phyloP scores from a whole-genome alignment of 2,888 invertebrate species.

The Cerastoderma edule region DNA sequence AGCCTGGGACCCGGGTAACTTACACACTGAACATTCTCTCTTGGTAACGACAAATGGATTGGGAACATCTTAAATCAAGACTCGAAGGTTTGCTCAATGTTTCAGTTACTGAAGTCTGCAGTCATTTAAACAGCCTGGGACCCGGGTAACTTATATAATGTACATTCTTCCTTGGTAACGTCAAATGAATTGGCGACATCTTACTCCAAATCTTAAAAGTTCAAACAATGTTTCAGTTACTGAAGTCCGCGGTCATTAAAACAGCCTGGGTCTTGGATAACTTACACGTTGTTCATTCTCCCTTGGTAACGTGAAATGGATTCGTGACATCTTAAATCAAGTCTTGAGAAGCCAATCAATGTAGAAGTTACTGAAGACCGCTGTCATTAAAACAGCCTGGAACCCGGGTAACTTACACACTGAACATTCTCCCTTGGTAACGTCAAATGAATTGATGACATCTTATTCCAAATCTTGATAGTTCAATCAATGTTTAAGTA shows the following conservation, averaged over 20 bases:
- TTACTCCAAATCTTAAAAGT: background rate
- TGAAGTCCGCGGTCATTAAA: background rate
- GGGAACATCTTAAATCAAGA: background rate
- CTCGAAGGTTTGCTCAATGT: background rate
- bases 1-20: slow-evolving; percentile 26
- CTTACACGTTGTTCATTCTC: too few relatives aligned
- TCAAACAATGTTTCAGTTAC: background rate
- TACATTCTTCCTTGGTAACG: background rate
- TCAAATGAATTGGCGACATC: background rate
- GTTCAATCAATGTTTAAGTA: too few relatives aligned
- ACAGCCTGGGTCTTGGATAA: too few relatives aligned
- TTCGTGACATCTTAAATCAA: background rate
- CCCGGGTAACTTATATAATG: background rate
- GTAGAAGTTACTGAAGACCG: slow-evolving; percentile 26
- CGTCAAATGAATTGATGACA: background rate
- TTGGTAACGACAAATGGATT: background rate
- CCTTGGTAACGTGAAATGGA: too few relatives aligned
- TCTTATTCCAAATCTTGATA: background rate
- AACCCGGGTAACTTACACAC: slow-evolving; percentile 19
- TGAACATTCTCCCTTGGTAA: background rate
- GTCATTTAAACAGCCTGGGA: background rate
- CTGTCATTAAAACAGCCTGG: background rate
- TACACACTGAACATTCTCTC: background rate
- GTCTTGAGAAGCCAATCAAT: slow-evolving; percentile 1
- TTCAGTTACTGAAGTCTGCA: background rate